Conservation (phyloP, 2,113 vertebrate species). For the Egretta garzetta region DNA sequence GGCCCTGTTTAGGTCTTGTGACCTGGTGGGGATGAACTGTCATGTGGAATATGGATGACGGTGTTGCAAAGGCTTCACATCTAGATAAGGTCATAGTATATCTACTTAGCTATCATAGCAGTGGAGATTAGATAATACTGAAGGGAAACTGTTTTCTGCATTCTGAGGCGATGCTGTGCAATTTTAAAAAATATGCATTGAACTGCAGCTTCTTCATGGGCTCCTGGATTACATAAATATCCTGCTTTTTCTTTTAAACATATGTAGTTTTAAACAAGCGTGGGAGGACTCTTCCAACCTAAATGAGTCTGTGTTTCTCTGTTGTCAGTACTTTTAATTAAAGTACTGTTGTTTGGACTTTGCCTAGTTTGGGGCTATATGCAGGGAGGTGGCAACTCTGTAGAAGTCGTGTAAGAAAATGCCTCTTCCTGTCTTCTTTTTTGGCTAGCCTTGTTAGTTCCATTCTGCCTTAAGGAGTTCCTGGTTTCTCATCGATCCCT, state of each 20-base stretch:
- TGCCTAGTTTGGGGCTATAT: neutral
- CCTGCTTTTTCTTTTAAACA: rapidly evolving
- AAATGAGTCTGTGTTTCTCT: neutral
- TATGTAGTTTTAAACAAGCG: rapidly evolving
- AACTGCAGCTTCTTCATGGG: neutral
- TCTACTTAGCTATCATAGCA: neutral
- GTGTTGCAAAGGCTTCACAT: neutral
- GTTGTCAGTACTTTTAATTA: neutral
- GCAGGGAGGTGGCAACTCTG: neutral
- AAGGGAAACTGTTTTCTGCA: neutral
- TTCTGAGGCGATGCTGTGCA: neutral
- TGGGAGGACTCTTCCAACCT: neutral
- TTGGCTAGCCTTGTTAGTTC: neutral
- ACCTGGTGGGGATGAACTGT: neutral
- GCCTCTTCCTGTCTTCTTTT: neutral
- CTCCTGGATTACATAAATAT: neutral
- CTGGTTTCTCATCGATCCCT: neutral
- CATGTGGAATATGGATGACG: neutral
- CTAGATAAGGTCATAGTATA: neutral
- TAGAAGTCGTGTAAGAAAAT: neutral
- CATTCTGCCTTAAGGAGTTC: neutral
- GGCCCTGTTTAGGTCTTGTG: neutral
- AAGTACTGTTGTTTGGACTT: neutral
- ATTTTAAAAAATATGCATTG: rapidly evolving
- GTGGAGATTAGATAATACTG: neutral